A percentile compares a stretch with the other conserved stretches of the same genome.
Conservation (phyloP, 2,888 invertebrate species). For the Gymnosoma rotundatum region DNA sequence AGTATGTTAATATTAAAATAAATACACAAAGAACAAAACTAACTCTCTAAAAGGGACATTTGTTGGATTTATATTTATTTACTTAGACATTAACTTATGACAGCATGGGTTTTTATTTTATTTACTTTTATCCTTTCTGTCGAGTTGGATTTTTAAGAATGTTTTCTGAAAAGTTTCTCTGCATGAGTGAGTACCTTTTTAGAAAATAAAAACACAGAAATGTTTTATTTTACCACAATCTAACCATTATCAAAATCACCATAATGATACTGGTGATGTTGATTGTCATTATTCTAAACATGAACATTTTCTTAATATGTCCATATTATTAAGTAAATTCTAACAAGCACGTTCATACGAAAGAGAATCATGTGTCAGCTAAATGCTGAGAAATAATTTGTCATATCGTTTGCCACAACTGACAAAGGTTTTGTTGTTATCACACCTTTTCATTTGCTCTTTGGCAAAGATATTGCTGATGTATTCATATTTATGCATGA, state of each 20-base stretch:
- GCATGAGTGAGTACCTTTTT: neutral
- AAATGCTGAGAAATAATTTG: slow-evolving; percentile 69
- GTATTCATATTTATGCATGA: slow-evolving; percentile 35
- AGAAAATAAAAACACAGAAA: neutral
- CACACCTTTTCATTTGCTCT: slow-evolving; percentile 65
- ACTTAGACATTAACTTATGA: no score
- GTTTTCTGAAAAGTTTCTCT: neutral
- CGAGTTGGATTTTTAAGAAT: neutral
- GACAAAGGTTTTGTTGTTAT: slow-evolving; percentile 66
- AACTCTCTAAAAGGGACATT: no score
- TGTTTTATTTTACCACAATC: neutral
- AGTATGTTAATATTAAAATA: no score
- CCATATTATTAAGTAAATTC: neutral
- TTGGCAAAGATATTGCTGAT: slow-evolving; percentile 52
- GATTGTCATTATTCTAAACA: slow-evolving; percentile 26
- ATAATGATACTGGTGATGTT: slow-evolving; percentile 10
- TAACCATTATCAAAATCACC: slow-evolving; percentile 21
- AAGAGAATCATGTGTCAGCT: slow-evolving; percentile 56
- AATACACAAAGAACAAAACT: no score
- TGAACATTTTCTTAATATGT: neutral
- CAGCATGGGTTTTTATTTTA: no score
- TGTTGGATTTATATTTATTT: no score
- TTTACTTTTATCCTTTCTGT: no score
- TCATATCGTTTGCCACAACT: slow-evolving; percentile 63
- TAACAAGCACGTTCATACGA: neutral